phyloP scores from a whole-genome alignment of 92 coral and sea anemone genomes.

The Palythoa caribaeorum region DNA sequence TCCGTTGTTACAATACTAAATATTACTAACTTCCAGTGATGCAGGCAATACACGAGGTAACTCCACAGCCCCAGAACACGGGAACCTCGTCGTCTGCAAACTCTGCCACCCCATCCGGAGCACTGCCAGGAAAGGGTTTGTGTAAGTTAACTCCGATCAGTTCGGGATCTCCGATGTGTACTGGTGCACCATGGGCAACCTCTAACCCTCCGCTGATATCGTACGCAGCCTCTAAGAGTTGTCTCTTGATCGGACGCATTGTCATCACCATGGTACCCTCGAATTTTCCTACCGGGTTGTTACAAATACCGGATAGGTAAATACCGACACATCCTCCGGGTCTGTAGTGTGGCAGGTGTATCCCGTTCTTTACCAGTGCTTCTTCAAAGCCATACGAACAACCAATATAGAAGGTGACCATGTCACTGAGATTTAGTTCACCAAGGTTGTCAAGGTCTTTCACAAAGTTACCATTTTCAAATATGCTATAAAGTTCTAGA shows the following conservation, averaged over 20 bases:
- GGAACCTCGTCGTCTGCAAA: constrained; percentile 15
- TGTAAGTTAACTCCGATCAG: constrained; percentile 10
- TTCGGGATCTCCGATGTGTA: constrained; percentile 31
- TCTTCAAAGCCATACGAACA: constrained; percentile 44
- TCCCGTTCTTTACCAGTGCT: constrained; percentile 20
- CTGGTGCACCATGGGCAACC: constrained; percentile 29
- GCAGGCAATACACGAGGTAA: neutral
- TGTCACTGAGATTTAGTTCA: constrained; percentile 14
- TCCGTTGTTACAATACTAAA: too few species aligned
- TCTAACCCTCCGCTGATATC: constrained; percentile 6
- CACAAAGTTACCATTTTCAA: constrained; percentile 19
- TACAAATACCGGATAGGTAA: constrained; percentile 1
- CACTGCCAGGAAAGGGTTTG: neutral
- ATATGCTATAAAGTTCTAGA: constrained; percentile 32
- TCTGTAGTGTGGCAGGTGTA: neutral
- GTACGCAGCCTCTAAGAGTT: constrained; percentile 18
- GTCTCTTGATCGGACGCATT: constrained; percentile 19
- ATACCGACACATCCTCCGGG: neutral
- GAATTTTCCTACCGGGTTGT: constrained; percentile 8
- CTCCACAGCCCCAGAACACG: constrained; percentile 37
- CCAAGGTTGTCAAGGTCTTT: neutral
- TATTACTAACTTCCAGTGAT: constrained; percentile 31
- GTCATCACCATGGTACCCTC: constrained; percentile 23
- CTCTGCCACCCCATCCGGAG: neutral
- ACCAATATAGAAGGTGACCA: constrained; percentile 35